phyloP scores from a whole-genome alignment of 2,113 vertebrate species.

The Mormyrus iriodes region DNA sequence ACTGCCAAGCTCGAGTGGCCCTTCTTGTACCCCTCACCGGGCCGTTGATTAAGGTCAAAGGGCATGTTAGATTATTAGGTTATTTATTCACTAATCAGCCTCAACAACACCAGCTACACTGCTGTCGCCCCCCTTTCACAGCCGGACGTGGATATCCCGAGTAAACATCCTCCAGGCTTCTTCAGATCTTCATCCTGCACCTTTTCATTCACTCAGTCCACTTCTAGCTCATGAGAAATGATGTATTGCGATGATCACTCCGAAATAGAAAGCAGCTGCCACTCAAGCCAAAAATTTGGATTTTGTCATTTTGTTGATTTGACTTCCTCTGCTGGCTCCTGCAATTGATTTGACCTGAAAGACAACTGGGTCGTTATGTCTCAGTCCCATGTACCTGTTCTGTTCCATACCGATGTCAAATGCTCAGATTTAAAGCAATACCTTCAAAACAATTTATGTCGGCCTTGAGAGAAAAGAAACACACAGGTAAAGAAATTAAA shows the following conservation, averaged over 20 bases:
- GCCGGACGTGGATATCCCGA: background rate
- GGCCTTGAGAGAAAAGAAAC: background rate
- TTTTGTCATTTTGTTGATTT: background rate
- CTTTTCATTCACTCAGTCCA: background rate
- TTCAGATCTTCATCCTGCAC: background rate
- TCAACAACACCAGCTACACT: background rate
- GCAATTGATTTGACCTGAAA: background rate
- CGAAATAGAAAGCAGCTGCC: background rate
- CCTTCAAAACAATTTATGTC: background rate
- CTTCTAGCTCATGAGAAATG: background rate
- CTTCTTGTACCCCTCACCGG: background rate
- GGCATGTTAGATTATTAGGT: background rate
- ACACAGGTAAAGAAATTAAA: background rate
- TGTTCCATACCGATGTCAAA: background rate
- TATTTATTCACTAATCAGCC: background rate
- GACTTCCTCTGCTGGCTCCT: background rate
- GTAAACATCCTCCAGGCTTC: background rate
- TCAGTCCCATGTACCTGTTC: background rate
- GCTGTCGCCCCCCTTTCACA: background rate
- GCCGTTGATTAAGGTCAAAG: background rate
- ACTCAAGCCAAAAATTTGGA: background rate
- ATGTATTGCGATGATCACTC: background rate
- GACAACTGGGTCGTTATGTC: background rate
- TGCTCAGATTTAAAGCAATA: background rate
- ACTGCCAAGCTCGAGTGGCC: background rate